Conservation (phyloP, 2,113 vertebrate genomes). For the Pangasianodon gigas region DNA sequence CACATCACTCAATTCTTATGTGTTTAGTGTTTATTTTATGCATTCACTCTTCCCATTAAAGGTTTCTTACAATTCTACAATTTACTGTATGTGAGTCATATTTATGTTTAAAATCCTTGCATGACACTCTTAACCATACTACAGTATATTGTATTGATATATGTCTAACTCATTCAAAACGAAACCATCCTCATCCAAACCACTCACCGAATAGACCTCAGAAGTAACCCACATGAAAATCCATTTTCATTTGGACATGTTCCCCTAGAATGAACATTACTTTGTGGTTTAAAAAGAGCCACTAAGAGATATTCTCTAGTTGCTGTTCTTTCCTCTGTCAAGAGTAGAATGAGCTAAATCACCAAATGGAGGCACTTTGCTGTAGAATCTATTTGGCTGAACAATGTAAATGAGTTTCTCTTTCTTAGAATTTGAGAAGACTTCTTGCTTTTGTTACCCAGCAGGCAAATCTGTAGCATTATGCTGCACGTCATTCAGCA, state of each 20-base stretch:
- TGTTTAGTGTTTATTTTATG: neutral
- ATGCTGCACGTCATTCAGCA: constrained; percentile 13
- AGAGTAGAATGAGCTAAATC: constrained; percentile 2
- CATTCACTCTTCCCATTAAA: neutral
- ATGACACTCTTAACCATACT: neutral
- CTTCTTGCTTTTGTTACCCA: constrained; percentile 16
- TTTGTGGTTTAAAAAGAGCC: neutral
- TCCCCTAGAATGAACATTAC: neutral
- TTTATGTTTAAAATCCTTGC: neutral
- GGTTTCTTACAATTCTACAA: neutral
- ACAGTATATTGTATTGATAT: neutral
- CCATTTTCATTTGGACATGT: neutral
- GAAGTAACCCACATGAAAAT: neutral
- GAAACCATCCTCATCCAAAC: neutral
- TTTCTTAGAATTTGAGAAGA: neutral
- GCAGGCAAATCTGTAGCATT: constrained; percentile 26
- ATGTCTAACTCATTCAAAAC: neutral
- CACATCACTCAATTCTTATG: neutral
- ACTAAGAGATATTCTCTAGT: neutral
- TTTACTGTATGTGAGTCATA: neutral
- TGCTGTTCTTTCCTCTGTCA: constrained; percentile 17
- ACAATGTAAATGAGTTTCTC: constrained; percentile 16
- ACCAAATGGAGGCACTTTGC: constrained; percentile 22
- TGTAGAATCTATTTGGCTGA: neutral
- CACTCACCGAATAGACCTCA: neutral